A percentile compares a stretch with the other conserved stretches of the same genome.
These are phyloP conservation scores for Pheosia gnoma DNA, from an alignment of 2,888 invertebrate species.

Conservation along the genomic window DNA sequence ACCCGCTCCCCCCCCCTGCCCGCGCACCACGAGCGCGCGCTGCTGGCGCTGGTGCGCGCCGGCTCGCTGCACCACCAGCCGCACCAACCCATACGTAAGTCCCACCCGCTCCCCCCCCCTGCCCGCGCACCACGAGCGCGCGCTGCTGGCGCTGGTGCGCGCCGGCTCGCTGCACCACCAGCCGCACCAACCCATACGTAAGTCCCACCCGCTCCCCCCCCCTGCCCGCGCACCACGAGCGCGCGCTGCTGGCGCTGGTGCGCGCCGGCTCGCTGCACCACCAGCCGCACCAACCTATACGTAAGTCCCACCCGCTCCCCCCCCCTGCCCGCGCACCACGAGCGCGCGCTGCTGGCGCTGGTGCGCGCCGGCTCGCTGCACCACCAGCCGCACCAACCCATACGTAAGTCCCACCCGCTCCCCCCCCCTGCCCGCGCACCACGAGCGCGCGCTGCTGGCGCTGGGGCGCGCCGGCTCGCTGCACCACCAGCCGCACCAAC, in stretches of 20 bases:
- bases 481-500: constrained; percentile 72
- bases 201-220: no score
- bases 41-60: constrained; percentile 71
- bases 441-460: constrained; percentile 86
- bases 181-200: no score
- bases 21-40: no score
- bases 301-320: constrained; percentile 71
- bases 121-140: no score
- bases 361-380: no score
- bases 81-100: constrained; percentile 56
- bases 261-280: constrained; percentile 86
- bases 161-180: no score
- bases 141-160: no score
- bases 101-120: constrained; percentile 61
- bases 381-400: no score
- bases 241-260: constrained; percentile 84
- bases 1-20: background rate
- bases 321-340: no score
- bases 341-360: no score
- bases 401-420: no score
- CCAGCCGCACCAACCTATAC: constrained; percentile 37
- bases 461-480: constrained; percentile 85
- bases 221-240: constrained; percentile 89
- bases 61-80: constrained; percentile 83
- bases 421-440: constrained; percentile 87